These are phyloP conservation scores for Leptinotarsa texana DNA, from an alignment of 1,140 invertebrate genomes.

Conservation along the genomic window DNA sequence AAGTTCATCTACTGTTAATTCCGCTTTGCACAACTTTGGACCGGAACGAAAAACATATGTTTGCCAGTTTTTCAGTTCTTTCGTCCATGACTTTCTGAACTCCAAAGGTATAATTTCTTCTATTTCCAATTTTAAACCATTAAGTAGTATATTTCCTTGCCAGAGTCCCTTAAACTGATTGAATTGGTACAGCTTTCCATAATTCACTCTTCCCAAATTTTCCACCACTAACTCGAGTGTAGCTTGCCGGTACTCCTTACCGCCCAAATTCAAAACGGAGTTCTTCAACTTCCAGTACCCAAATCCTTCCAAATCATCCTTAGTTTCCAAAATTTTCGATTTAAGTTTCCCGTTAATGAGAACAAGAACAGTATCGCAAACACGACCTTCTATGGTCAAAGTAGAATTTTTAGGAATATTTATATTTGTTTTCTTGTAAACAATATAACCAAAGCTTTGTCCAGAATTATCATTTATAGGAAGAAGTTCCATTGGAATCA, in stretches of 20 bases:
- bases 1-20: constrained; percentile 38
- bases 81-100: constrained; percentile 57
- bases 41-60: constrained; percentile 31
- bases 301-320: constrained; percentile 54
- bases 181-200: constrained; percentile 56
- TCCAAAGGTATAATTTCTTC: constrained; percentile 61
- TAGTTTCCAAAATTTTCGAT: constrained; percentile 48
- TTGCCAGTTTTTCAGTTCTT: constrained; percentile 40
- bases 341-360: constrained; percentile 56
- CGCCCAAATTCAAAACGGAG: constrained; percentile 43
- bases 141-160: constrained; percentile 54
- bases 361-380: constrained; percentile 62
- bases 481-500: constrained; percentile 62
- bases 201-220: constrained; percentile 65
- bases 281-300: constrained; percentile 58
- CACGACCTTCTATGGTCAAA: constrained; percentile 56
- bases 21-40: constrained; percentile 51
- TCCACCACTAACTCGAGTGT: constrained; percentile 64
- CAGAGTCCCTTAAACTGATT: constrained; percentile 60
- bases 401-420: constrained; percentile 41
- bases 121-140: constrained; percentile 51
- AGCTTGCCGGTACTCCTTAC: constrained; percentile 34
- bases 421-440: constrained; percentile 56
- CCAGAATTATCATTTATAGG: constrained; percentile 60
- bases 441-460: constrained; percentile 65